These are phyloP conservation scores for Petrocephalus sullivani DNA, from an alignment of 2,797 vertebrate genomes.

Conservation along the genomic window DNA sequence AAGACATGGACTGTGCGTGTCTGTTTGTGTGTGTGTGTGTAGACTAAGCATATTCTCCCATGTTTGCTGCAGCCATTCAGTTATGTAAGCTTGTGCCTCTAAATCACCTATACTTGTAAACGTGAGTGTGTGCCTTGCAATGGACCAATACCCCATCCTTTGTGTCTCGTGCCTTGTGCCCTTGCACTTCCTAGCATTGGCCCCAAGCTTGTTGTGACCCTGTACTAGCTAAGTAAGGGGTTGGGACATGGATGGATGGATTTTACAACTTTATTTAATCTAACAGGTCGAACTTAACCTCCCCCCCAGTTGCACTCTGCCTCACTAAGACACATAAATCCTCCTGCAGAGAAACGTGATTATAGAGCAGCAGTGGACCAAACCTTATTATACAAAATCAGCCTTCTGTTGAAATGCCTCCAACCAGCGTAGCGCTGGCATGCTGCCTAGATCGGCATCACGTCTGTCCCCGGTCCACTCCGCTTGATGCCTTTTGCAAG, in stretches of 20 bases:
- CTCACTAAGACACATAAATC: not conserved
- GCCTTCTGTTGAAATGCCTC: not conserved
- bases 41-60: not conserved
- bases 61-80: not conserved
- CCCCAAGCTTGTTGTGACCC: not conserved
- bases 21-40: not conserved
- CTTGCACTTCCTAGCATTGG: not conserved
- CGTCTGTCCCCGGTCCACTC: not conserved
- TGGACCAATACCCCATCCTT: not conserved
- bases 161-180: too few species aligned
- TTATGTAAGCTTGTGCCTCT: not conserved
- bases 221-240: not conserved
- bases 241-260: not conserved
- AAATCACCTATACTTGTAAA: not conserved
- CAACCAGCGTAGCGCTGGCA: not conserved
- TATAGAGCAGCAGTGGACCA: not conserved
- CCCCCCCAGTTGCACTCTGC: not conserved
- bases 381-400: constrained; percentile 1
- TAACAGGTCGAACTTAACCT: not conserved
- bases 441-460: not conserved
- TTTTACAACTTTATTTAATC: not conserved
- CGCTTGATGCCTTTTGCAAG: not conserved
- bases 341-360: not conserved
- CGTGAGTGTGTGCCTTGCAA: not conserved
- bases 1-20: not conserved